phyloP scores from a whole-genome alignment of 2,888 invertebrate genomes.

The Steromphala cineraria region DNA sequence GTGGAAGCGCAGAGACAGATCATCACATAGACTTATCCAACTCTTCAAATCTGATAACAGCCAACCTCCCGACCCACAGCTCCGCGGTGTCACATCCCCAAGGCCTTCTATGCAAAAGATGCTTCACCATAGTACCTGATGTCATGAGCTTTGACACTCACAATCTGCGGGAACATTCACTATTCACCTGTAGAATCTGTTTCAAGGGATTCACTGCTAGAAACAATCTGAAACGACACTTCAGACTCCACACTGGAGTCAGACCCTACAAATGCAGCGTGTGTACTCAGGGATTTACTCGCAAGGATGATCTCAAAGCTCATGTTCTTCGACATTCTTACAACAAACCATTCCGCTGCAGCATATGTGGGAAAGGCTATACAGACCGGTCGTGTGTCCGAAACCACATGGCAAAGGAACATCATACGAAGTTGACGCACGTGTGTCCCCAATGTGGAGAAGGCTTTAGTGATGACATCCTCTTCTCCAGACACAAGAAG shows the following conservation, averaged over 20 bases:
- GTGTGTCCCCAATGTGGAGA: slow-evolving; percentile 63
- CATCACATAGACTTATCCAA: neutral
- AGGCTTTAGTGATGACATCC: slow-evolving; percentile 44
- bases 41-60: neutral
- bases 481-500: slow-evolving; percentile 58
- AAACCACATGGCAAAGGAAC: slow-evolving; percentile 59
- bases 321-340: slow-evolving; percentile 63
- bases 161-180: slow-evolving; percentile 49
- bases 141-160: slow-evolving; percentile 53
- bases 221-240: slow-evolving; percentile 63
- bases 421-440: slow-evolving; percentile 48
- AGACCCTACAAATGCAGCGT: slow-evolving; percentile 57
- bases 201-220: slow-evolving; percentile 58
- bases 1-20: neutral
- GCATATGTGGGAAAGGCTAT: slow-evolving; percentile 59
- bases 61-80: neutral
- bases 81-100: neutral
- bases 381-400: slow-evolving; percentile 58
- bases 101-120: slow-evolving; percentile 54
- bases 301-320: slow-evolving; percentile 63
- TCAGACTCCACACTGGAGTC: slow-evolving; percentile 61
- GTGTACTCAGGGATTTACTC: slow-evolving; percentile 57
- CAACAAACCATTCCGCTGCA: slow-evolving; percentile 60
- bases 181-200: slow-evolving; percentile 60
- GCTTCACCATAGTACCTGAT: slow-evolving; percentile 44